Base-by-base conservation (phyloP, 2,113 vertebrate genomes). In the Cathartes aura region DNA sequence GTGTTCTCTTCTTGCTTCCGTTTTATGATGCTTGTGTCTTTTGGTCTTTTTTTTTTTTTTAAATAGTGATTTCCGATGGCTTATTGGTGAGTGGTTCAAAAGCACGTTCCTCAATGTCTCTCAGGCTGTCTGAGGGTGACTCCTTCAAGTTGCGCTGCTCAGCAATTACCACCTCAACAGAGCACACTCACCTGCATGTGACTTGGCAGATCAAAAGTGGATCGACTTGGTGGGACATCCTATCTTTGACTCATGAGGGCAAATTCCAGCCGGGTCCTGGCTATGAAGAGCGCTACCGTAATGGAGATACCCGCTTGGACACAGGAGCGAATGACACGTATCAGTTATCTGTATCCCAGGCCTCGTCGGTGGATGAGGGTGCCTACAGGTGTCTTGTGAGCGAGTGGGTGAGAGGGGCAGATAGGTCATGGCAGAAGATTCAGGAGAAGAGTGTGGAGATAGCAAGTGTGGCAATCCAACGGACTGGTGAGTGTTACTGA, bases 101-200 rank as follows among this genome's bases (percentile, higher is more conserved):
- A 29, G 98, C 95, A 13, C 89, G 85, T 36, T 92, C 94, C 11
- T 56, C 91, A 1, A 16, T 59, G 2, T 80, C 95, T 30, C 90
- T 97, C 18, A 98, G 95, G 21, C 91, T 99, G n/a, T 97, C 97
- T 0, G 99, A 99, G 60, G 99, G 99, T 2, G 98, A 98, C 64
- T 98, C 99, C 36, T 96, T 99, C 73, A 98, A 98, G n/a, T 97
- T 99, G 29, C 98, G 95, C 91, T 99, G 99, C 95, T 98, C 97
- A 0, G 98, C 99, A 3, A 70, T 95, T 22, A 98, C 98, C 13
- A 59, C 96, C 19, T 98, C 99, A 1, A 96, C 91, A 0, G 97
- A 98, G 75, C 98, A 99, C 94, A 99, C 99, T 32, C 99, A 99
- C 97, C 97, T 99, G 59, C 99, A 99, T 0, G 96, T 99, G 63